These are phyloP conservation scores for Trichogramma pretiosum DNA, from an alignment of 1,140 invertebrate species.

Conservation along the genomic window DNA sequence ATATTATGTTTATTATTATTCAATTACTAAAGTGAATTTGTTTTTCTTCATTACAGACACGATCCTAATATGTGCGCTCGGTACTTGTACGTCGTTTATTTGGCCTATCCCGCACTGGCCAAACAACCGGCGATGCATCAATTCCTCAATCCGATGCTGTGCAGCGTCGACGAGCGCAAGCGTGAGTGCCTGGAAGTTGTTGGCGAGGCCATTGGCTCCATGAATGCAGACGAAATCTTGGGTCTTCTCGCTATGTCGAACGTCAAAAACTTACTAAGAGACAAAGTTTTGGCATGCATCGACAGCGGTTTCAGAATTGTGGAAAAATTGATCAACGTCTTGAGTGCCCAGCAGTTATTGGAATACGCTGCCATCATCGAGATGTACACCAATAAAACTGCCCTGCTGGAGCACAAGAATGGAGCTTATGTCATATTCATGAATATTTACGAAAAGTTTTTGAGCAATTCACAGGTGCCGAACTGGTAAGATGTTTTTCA, in stretches of 20 bases:
- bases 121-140: background rate
- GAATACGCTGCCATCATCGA: background rate
- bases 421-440: background rate
- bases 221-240: background rate
- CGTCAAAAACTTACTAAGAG: background rate
- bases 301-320: conserved; percentile 2
- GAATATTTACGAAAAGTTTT: background rate
- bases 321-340: background rate
- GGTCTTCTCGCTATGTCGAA: background rate
- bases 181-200: conserved; percentile 4
- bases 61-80: background rate
- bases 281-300: conserved; percentile 3
- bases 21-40: background rate
- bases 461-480: too few relatives aligned
- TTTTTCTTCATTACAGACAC: background rate
- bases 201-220: background rate
- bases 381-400: background rate
- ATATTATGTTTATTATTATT: background rate
- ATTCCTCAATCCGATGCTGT: background rate
- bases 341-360: background rate
- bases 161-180: background rate
- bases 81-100: background rate
- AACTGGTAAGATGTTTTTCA: too few relatives aligned
- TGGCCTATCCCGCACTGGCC: background rate
- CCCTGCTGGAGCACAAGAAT: conserved; percentile 1